phyloP scores from a whole-genome alignment of 2,113 vertebrate species.

The Sylvietta virens region DNA sequence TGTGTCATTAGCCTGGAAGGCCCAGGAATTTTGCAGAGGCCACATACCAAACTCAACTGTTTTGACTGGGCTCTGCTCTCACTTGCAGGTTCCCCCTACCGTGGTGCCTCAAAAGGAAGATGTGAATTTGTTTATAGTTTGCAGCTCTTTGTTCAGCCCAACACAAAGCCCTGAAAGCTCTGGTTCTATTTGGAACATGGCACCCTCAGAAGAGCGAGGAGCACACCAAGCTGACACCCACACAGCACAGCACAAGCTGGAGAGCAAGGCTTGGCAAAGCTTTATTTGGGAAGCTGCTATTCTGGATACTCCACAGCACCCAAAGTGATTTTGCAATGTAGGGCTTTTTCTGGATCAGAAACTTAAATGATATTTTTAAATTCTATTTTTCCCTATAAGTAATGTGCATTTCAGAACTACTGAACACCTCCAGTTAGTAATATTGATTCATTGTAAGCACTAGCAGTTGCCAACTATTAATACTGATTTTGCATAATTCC shows the following conservation, averaged over 20 bases:
- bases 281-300: constrained; percentile 19
- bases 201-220: not conserved
- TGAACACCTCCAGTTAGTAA: not conserved
- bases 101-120: not conserved
- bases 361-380: not conserved
- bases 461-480: not conserved
- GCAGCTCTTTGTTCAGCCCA: not conserved
- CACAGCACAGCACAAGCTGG: not conserved
- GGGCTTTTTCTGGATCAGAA: not conserved
- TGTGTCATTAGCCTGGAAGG: not conserved
- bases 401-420: not conserved
- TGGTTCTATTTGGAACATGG: not conserved
- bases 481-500: not conserved
- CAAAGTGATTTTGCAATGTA: not conserved
- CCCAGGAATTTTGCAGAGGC: not conserved
- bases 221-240: constrained; percentile 21
- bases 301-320: constrained; percentile 1
- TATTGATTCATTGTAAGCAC: not conserved
- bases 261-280: not conserved
- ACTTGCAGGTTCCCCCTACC: not conserved
- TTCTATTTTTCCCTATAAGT: not conserved
- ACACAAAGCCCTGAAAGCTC: not conserved
- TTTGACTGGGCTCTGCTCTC: not conserved
- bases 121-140: not conserved
- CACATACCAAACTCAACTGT: not conserved